Percentiles rank a stretch among this genome's conserved stretches.
phyloP scores from a whole-genome alignment of 2,888 invertebrate genomes.

The Tinea pellionella region DNA sequence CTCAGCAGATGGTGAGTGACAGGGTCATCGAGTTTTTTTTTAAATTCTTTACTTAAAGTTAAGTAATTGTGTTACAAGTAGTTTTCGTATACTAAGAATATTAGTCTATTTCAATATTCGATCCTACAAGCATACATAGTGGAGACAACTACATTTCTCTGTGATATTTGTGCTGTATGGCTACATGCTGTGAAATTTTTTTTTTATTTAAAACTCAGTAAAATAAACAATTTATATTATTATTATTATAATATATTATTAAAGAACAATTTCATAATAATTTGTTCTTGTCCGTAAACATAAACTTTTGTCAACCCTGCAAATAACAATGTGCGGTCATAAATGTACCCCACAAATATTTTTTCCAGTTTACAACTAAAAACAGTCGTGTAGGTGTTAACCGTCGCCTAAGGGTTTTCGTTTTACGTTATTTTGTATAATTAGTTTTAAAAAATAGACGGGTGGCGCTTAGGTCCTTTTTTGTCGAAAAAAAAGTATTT shows the following conservation, averaged over 20 bases:
- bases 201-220: no score
- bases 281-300: no score
- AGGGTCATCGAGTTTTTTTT: slow-evolving; percentile 1
- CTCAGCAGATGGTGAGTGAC: not conserved
- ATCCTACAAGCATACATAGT: no score
- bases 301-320: not conserved
- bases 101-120: no score
- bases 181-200: no score
- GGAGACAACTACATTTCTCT: no score
- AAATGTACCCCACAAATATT: not conserved
- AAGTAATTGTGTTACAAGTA: no score
- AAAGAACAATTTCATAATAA: no score
- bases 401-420: not conserved
- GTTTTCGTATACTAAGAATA: no score
- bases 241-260: no score
- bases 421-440: not conserved
- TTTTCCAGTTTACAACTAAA: not conserved
- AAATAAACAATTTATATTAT: no score
- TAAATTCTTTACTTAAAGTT: not conserved
- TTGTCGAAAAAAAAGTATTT: not conserved
- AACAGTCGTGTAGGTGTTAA: not conserved
- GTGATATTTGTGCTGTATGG: no score
- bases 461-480: not conserved
- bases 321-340: not conserved
- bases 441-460: not conserved